Percentiles rank a stretch among this genome's conserved stretches.
Conservation (phyloP, 2,113 vertebrate genomes). For the mouse (Mus musculus) region DNA sequence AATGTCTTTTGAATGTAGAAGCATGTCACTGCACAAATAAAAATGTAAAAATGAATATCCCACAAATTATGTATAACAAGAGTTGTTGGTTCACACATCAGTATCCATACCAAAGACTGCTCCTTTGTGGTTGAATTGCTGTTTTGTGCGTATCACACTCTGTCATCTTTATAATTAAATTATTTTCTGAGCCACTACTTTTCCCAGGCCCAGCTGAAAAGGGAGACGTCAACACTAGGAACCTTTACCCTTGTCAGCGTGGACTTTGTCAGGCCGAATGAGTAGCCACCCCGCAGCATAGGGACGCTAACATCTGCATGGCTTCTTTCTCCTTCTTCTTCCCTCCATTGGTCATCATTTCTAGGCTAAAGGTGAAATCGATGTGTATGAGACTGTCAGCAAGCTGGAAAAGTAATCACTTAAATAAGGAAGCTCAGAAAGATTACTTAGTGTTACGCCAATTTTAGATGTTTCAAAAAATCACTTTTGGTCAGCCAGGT, state of each 20-base stretch:
- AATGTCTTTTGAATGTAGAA: constrained; percentile 66
- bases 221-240: constrained; percentile 37
- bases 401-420: constrained; percentile 49
- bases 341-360: constrained; percentile 50
- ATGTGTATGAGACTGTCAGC: constrained; percentile 59
- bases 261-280: neutral
- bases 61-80: constrained; percentile 34
- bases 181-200: constrained; percentile 49
- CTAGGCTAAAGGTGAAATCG: constrained; percentile 71
- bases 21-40: constrained; percentile 66
- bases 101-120: constrained; percentile 43
- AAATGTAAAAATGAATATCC: constrained; percentile 70
- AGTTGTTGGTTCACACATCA: constrained; percentile 37
- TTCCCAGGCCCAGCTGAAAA: constrained; percentile 22
- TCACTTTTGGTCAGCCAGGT: constrained; percentile 14
- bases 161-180: constrained; percentile 43
- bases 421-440: constrained; percentile 64
- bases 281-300: neutral
- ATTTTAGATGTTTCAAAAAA: constrained; percentile 57
- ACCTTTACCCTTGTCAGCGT: neutral
- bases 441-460: constrained; percentile 47
- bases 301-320: neutral
- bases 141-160: constrained; percentile 31
- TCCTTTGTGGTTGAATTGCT: constrained; percentile 44
- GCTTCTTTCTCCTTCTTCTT: neutral